Evolutionary conservation across 2,888 invertebrate species (phyloP), one percentile per base, ranked within the genome.

Genomic region (Electrophaes corylata): DNA sequence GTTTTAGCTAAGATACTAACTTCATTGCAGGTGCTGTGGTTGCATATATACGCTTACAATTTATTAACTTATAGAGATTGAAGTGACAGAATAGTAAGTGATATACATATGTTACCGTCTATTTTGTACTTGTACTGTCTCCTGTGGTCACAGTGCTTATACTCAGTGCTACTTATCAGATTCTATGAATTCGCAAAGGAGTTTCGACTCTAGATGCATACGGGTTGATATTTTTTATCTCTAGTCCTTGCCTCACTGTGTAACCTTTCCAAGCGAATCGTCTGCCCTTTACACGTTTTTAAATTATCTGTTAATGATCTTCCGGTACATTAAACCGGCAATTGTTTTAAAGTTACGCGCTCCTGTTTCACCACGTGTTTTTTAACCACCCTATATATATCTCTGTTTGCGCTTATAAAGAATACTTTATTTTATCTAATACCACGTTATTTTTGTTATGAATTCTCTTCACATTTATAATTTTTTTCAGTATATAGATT

Each of bases 201-300:
- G 45, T 53, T 45, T 26, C 37, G 10, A 12, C 37, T 45, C 44
- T 45, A 29, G 12, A 12, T 11, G 23, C 14, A n/a, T 3, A n/a
- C n/a, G n/a, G n/a, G 1, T 12, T 18, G 0, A 26, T 26, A 19
- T 43, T 57, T 14, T 16, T 45, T 50, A 18, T 26, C 26, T 26
- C 6, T 29, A n/a, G 10, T 29, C 26, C 4, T 3, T 10, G 26
- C 29, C 48, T 10, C 19, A 8, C n/a, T 16, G 66, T 46, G 47
- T 54, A 60, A 67, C 64, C 65, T 64, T 67, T 65, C 44, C 43
- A 53, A 55, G 53, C 48, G 53, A 65, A 61, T 63, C 65, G 66
- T 64, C 60, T 64, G 63, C 67, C 58, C 56, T 60, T 67, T 66
- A 67, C 64, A 67, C 70, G 62, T 60, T 74, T 73, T 75, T 71